Evolutionary conservation across 2,888 invertebrate species (phyloP), one percentile per base, ranked within the genome.

Genomic region (Tineola bisselliella): DNA sequence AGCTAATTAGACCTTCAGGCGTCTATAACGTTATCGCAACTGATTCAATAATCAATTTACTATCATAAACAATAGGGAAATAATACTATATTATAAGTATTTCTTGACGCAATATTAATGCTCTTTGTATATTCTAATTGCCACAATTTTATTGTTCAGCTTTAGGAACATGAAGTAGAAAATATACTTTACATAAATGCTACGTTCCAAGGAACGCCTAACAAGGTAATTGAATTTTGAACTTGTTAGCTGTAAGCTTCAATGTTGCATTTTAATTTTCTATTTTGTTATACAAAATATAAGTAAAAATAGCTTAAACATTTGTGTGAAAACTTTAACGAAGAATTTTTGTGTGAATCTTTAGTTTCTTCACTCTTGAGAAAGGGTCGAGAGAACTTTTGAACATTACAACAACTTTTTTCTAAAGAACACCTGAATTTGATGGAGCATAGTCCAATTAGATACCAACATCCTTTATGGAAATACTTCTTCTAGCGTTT

Each of bases 361-460:
- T 48, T 48, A 12, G 38, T 38, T 38, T 38, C 6, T n/a, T 38
- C 38, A 38, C 38, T 25, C 25, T 25, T 8, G 25, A 8, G 19
- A 56, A 56, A 25, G 56, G 56, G 56, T 56, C 56, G 25, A 19
- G n/a, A 38, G 18, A 56, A 56, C 56, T 56, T 56, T 56, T 2
- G 56, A 17, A 19, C 30, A 56, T 56, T 56, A 56, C 56, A 52
- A 52, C 52, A 25, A 25, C n/a, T 38, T 38, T 38, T 38, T 38
- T 38, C 11, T n/a, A 38, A 38, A 10, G 10, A 38, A 52, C 52
- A 52, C 52, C 52, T 52, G 52, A 15, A 56, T 56, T 56, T 56
- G 56, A 56, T 56, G 19, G n/a, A 19, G 56, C 30, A 48, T 48
- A 18, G 17, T 13, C 48, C n/a, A 38, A 25, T 25, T 25, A 25